Percentiles rank a stretch among this genome's conserved stretches.
phyloP scores from a whole-genome alignment of 2,888 invertebrate genomes.

The Ctenicera cuprea region DNA sequence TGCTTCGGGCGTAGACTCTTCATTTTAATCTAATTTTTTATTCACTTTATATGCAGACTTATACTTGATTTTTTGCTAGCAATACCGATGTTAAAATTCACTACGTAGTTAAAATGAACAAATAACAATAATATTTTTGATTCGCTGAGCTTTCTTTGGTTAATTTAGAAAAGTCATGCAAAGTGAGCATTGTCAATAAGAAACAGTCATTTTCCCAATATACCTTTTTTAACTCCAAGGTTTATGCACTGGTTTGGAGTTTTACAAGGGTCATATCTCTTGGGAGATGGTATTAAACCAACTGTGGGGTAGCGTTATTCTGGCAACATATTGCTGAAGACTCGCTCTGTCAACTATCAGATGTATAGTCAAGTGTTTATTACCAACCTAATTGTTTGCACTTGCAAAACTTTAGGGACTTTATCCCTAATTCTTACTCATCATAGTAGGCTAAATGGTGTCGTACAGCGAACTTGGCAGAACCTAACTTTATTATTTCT shows the following conservation, averaged over 20 bases:
- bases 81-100: neutral
- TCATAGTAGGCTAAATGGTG: neutral
- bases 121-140: too few relatives aligned
- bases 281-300: conserved; percentile 53
- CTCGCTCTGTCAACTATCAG: conserved; percentile 53
- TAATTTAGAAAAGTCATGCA: too few relatives aligned
- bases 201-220: too few relatives aligned
- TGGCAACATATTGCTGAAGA: conserved; percentile 57
- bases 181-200: neutral
- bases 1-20: conserved; percentile 57
- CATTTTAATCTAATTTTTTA: conserved; percentile 58
- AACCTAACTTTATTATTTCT: too few relatives aligned
- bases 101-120: too few relatives aligned
- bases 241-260: conserved; percentile 39
- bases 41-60: conserved; percentile 41
- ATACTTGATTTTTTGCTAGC: conserved; percentile 20
- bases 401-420: conserved; percentile 23
- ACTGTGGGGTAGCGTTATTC: conserved; percentile 44
- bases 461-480: too few relatives aligned
- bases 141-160: too few relatives aligned
- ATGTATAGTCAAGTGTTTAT: conserved; percentile 47
- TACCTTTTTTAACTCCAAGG: conserved; percentile 6
- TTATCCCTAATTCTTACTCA: neutral
- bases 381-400: conserved; percentile 42
- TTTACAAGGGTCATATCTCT: conserved; percentile 49